Conservation (phyloP, 2,888 invertebrate species). For the Heliconius ethilla region DNA sequence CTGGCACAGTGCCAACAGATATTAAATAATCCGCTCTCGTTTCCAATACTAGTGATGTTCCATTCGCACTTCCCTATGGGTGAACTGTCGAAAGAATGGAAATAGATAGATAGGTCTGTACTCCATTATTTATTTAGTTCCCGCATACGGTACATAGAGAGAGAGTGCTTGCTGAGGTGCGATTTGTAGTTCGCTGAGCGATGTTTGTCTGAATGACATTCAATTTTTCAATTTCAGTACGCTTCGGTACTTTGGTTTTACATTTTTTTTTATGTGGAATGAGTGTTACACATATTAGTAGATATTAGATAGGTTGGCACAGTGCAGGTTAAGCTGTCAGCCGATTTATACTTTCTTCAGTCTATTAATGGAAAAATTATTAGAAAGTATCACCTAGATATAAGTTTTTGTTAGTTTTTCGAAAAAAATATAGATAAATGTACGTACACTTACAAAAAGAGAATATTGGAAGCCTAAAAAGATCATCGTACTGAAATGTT, state of each 20-base stretch:
- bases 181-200: slow-evolving; percentile 12
- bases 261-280: not conserved
- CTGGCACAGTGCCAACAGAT: slow-evolving; percentile 12
- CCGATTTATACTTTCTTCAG: too few species aligned
- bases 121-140: slow-evolving; percentile 24
- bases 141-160: not conserved
- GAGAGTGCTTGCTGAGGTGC: not conserved
- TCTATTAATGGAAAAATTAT: too few species aligned
- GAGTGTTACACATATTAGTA: not conserved
- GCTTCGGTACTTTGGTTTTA: not conserved
- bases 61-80: slow-evolving; percentile 24
- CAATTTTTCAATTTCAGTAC: slow-evolving; percentile 9
- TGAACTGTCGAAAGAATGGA: slow-evolving; percentile 19
- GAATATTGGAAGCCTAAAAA: too few species aligned
- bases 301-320: not conserved
- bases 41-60: slow-evolving; percentile 19
- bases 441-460: too few species aligned
- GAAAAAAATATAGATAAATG: too few species aligned
- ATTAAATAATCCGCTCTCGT: slow-evolving; percentile 18
- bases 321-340: too few species aligned
- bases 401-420: too few species aligned
- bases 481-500: too few species aligned
- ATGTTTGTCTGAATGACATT: slow-evolving; percentile 21
- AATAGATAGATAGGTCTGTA: slow-evolving; percentile 25
- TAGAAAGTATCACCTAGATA: too few species aligned